Evolutionary conservation across 2,797 vertebrate genomes (phyloP).

Genomic region (Artibeus lituratus): DNA sequence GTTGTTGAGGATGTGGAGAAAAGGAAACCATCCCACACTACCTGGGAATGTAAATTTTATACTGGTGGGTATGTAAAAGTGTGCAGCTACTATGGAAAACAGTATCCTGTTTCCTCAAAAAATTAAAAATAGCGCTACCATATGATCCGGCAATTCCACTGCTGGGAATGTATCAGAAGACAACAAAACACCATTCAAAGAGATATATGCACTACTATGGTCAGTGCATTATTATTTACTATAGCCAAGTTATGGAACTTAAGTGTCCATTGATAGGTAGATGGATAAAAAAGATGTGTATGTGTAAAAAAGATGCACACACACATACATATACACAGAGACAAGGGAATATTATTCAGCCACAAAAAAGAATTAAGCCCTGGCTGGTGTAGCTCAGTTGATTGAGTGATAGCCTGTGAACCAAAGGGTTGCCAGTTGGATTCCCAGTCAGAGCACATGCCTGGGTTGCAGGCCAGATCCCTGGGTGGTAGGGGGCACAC

Average conservation of each 20-base stretch:
- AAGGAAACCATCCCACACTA: neutral
- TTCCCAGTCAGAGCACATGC: too few relatives aligned
- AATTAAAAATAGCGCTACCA: neutral
- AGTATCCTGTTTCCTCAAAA: neutral
- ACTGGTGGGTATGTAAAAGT: neutral
- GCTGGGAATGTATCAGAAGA: neutral
- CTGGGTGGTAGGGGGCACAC: too few relatives aligned
- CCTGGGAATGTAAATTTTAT: too few relatives aligned
- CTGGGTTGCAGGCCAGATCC: too few relatives aligned
- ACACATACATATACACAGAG: neutral
- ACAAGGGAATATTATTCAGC: neutral
- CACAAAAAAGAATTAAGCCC: neutral
- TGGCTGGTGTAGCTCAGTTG: too few relatives aligned
- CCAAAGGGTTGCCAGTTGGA: too few relatives aligned
- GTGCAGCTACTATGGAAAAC: neutral
- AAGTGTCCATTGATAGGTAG: neutral
- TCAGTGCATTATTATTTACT: neutral
- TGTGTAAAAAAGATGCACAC: too few relatives aligned
- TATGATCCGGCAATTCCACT: neutral
- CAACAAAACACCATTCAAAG: neutral
- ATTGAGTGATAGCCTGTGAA: too few relatives aligned
- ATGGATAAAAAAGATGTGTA: neutral
- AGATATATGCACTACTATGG: neutral
- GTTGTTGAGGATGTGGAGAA: neutral
- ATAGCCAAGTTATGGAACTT: neutral